Evolutionary conservation across 2,888 invertebrate species (phyloP).

Genomic region (Tanaodytes sp.): DNA sequence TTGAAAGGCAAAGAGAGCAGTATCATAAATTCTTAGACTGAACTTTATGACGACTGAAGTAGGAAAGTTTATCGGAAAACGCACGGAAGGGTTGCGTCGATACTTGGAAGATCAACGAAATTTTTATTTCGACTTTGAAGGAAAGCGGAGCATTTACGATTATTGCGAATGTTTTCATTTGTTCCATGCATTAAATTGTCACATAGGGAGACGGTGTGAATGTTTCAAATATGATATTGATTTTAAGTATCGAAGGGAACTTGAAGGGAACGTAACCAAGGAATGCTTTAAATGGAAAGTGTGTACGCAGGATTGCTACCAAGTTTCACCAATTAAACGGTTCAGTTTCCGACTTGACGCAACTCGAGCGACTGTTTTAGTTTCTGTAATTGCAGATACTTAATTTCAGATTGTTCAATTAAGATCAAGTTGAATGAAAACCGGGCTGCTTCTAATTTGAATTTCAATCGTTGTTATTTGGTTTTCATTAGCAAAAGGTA

Average conservation of each 20-base stretch:
- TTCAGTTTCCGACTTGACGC: slow-evolving; percentile 15
- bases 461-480: no score
- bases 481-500: no score
- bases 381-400: slow-evolving; percentile 13
- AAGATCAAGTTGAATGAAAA: neutral
- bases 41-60: slow-evolving; percentile 37
- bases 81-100: slow-evolving; percentile 4
- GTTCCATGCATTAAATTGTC: neutral
- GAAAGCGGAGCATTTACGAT: slow-evolving; percentile 20
- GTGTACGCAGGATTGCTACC: slow-evolving; percentile 7
- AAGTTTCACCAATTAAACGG: slow-evolving; percentile 24
- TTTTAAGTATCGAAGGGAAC: neutral
- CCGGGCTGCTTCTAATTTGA: no score
- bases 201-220: neutral
- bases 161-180: slow-evolving; percentile 17
- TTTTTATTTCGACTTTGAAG: slow-evolving; percentile 9
- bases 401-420: slow-evolving; percentile 2
- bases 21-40: no score
- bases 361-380: slow-evolving; percentile 3
- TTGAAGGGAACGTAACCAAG: neutral
- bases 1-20: no score
- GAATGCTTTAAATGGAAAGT: slow-evolving; percentile 2
- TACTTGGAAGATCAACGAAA: slow-evolving; percentile 17
- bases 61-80: slow-evolving; percentile 39
- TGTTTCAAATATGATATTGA: slow-evolving; percentile 26